phyloP scores from a whole-genome alignment of 2,888 invertebrate species.

The Hyalella azteca region DNA sequence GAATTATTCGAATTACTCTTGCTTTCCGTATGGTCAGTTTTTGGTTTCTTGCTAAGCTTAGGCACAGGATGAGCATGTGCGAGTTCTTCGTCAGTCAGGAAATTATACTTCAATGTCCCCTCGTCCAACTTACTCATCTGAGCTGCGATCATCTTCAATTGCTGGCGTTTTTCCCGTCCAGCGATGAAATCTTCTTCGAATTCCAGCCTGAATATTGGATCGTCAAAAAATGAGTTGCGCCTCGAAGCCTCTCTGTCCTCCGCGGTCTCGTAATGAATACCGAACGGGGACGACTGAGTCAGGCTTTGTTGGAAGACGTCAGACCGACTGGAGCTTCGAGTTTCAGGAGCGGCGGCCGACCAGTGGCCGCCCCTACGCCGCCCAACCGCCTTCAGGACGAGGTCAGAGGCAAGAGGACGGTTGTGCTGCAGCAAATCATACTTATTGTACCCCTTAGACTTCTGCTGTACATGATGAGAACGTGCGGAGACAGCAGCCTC shows the following conservation, averaged over 20 bases:
- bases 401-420: neutral
- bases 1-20: neutral
- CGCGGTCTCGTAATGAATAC: slow-evolving; percentile 31
- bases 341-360: too few species aligned
- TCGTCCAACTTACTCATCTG: slow-evolving; percentile 12
- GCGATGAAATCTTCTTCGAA: slow-evolving; percentile 24
- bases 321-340: slow-evolving; percentile 12
- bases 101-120: neutral
- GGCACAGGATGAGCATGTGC: neutral
- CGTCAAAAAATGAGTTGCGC: slow-evolving; percentile 26
- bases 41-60: neutral
- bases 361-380: neutral
- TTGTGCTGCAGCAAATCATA: neutral
- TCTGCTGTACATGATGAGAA: too few species aligned
- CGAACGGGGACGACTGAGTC: slow-evolving; percentile 23
- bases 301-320: slow-evolving; percentile 12
- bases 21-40: neutral
- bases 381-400: neutral
- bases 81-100: slow-evolving; percentile 12
- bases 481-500: neutral
- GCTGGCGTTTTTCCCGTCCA: neutral
- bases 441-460: slow-evolving; percentile 4
- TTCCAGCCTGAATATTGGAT: slow-evolving; percentile 21
- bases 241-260: neutral
- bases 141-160: slow-evolving; percentile 2